phyloP scores from a whole-genome alignment of 2,113 vertebrate species.

The Siniperca knerii region DNA sequence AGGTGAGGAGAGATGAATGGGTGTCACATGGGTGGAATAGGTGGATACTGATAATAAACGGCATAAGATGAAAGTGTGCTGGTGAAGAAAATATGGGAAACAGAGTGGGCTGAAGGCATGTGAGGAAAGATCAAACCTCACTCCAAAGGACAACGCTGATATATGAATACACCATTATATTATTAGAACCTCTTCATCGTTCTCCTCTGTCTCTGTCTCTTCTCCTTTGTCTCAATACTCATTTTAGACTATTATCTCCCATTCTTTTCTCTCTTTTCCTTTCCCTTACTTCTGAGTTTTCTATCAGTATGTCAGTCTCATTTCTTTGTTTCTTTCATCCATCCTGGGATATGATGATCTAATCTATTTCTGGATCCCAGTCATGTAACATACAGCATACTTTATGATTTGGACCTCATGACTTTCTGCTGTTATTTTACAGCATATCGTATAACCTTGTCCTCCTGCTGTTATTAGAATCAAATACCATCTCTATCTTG shows the following conservation, averaged over 20 bases:
- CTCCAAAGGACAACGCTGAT: slow-evolving; percentile 62
- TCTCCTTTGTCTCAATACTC: slow-evolving; percentile 52
- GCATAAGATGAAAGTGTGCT: slow-evolving; percentile 39
- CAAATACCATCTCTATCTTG: background rate
- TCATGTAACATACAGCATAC: slow-evolving; percentile 18
- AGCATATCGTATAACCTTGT: background rate
- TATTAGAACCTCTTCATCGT: slow-evolving; percentile 68
- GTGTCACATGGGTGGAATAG: slow-evolving; percentile 39
- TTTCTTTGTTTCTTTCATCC: slow-evolving; percentile 31
- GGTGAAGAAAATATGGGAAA: slow-evolving; percentile 56
- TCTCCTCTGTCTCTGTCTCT: slow-evolving; percentile 51
- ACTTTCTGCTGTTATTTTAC: slow-evolving; percentile 2
- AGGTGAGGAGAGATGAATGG: slow-evolving; percentile 64
- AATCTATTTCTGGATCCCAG: slow-evolving; percentile 32
- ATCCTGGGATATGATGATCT: slow-evolving; percentile 12
- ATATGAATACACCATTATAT: slow-evolving; percentile 61
- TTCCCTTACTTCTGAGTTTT: slow-evolving; percentile 14
- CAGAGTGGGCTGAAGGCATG: slow-evolving; percentile 33
- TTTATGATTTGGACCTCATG: slow-evolving; percentile 8
- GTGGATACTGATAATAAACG: slow-evolving; percentile 64
- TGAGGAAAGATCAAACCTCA: slow-evolving; percentile 56
- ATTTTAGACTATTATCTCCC: slow-evolving; percentile 43
- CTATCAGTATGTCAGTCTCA: slow-evolving; percentile 35
- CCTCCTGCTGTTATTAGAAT: background rate
- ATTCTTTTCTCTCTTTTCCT: slow-evolving; percentile 34